Conservation (phyloP, 2,113 vertebrate species). For the Australoheros scitulus region DNA sequence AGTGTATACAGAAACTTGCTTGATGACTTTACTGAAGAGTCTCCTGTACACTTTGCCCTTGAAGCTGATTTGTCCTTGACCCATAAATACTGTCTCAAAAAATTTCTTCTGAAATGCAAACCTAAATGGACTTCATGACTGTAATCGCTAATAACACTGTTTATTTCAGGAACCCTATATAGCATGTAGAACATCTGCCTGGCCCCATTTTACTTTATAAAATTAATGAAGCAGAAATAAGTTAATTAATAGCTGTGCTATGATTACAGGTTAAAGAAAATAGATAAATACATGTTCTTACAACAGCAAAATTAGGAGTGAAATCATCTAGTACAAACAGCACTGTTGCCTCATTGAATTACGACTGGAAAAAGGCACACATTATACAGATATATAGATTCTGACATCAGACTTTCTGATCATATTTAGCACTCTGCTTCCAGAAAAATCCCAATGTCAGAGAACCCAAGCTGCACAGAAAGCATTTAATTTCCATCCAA, state of each 20-base stretch:
- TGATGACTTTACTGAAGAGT: constrained; percentile 3
- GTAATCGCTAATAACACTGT: too few relatives aligned
- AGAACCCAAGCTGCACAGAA: not conserved
- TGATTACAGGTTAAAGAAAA: not conserved
- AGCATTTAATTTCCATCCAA: not conserved
- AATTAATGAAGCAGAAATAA: not conserved
- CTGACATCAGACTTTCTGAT: not conserved
- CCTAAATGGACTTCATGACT: not conserved
- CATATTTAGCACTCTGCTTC: not conserved
- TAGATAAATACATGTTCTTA: not conserved
- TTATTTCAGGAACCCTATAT: not conserved
- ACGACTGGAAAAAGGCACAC: not conserved
- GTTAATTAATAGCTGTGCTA: not conserved
- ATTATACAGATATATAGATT: not conserved
- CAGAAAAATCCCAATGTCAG: not conserved
- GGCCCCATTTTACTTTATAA: not conserved
- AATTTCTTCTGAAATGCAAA: not conserved
- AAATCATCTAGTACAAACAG: not conserved
- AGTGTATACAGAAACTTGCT: not conserved
- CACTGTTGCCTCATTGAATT: not conserved
- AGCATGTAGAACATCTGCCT: not conserved
- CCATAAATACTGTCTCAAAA: rapidly evolving
- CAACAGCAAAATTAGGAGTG: not conserved
- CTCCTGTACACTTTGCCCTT: not conserved
- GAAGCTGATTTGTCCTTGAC: not conserved